Base-by-base conservation (phyloP, 2,797 vertebrate species). In the Caiman crocodilus region DNA sequence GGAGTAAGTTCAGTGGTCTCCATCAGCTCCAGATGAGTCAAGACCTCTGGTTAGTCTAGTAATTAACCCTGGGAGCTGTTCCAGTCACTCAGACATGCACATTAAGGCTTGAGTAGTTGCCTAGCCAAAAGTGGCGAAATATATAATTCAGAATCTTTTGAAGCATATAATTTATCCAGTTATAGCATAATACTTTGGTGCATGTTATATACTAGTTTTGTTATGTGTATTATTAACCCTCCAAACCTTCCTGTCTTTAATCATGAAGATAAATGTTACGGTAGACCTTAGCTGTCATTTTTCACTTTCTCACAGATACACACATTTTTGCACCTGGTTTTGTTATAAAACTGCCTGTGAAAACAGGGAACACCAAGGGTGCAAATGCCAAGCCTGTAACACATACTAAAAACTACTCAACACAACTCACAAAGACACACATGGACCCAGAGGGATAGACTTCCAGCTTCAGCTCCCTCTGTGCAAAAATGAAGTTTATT, bases 141-240 rank as follows among this genome's bases (percentile, higher is more conserved):
- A 94, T 58, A 69, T 75, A 88, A 95, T 89, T 90, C 79, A 59
- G 7, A 69, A 64, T 91, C 61, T 95, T 94, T 69, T 77, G 89
- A 96, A 96, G 87, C 55, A 4, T 94, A 25, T 90, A 84, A 97
- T 97, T 95, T 95, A 91, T 71, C 95, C 91, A 59, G 18, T 92
- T 92, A 65, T 26, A 85, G 67, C 13, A 69, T 93, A 84, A 88
- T 61, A 94, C 35, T 93, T 95, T 1, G 5, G 18, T 86, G 60
- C 71, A 71, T 64, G 60, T 32, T 84, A 93, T 74, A 88, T 57
- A 67, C 32, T 82, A 57, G 59, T 35, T 95, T 85, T 75, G 76
- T 75, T 91, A 64, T 26, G 23, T 73, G 18, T 82, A 79, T 87
- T 96, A 80, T 93, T 94, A 92, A 97, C 80, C 86, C 18, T 50